phyloP scores from a whole-genome alignment of 2,888 invertebrate species.

The Clusia tigrina region DNA sequence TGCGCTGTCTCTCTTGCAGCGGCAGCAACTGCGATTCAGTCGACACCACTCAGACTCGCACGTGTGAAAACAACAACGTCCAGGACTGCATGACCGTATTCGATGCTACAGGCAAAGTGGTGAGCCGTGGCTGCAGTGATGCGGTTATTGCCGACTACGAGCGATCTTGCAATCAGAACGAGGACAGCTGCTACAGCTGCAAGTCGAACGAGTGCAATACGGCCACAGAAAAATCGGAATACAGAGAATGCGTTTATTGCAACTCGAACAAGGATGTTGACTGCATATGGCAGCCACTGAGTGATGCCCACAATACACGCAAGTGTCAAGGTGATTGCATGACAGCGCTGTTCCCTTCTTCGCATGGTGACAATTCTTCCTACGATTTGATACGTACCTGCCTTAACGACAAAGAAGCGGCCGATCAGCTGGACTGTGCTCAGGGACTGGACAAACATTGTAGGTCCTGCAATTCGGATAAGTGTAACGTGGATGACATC shows the following conservation, averaged over 20 bases:
- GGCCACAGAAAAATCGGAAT: constrained; percentile 41
- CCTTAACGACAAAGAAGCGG: constrained; percentile 54
- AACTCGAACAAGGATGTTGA: constrained; percentile 45
- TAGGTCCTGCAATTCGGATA: constrained; percentile 39
- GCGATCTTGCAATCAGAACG: constrained; percentile 43
- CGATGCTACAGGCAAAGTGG: constrained; percentile 40
- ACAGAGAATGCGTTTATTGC: constrained; percentile 53
- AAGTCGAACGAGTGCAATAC: constrained; percentile 59
- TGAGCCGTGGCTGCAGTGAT: constrained; percentile 54
- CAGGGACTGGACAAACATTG: constrained; percentile 42
- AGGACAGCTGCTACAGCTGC: constrained; percentile 49
- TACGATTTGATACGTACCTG: constrained; percentile 56
- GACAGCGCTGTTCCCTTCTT: constrained; percentile 51
- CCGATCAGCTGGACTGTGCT: constrained; percentile 45
- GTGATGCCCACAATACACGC: constrained; percentile 39
- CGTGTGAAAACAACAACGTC: constrained; percentile 52
- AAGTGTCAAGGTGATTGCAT: constrained; percentile 56
- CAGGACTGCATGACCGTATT: constrained; percentile 59
- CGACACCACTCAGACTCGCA: constrained; percentile 15
- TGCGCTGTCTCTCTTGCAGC: constrained; percentile 49
- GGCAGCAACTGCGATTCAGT: constrained; percentile 40
- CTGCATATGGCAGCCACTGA: constrained; percentile 47
- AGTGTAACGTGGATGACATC: constrained; percentile 47
- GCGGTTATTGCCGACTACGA: constrained; percentile 35
- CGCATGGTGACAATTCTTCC: constrained; percentile 37